Percentiles rank a stretch among this genome's conserved stretches.
These are phyloP conservation scores for Oncorhynchus nerka DNA, from an alignment of 2,113 vertebrate species.

Conservation along the genomic window DNA sequence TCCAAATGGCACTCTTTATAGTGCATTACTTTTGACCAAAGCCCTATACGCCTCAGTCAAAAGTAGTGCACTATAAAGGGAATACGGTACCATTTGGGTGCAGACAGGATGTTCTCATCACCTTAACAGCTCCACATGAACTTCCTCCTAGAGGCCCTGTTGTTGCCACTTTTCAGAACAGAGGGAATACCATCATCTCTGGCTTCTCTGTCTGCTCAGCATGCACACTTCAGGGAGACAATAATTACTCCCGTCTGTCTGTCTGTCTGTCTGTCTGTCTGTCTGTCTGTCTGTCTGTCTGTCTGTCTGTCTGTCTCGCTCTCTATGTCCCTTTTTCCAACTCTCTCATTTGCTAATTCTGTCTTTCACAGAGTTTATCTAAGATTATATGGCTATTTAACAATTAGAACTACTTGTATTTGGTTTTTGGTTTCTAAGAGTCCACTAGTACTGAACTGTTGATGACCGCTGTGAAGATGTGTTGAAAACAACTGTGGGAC, in stretches of 20 bases:
- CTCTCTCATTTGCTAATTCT: not conserved
- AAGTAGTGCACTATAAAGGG: too few relatives aligned
- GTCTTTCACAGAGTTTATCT: not conserved
- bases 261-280: not conserved
- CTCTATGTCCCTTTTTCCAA: not conserved
- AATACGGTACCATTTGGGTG: too few relatives aligned
- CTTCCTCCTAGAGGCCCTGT: conserved; percentile 21
- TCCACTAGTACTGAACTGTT: not conserved
- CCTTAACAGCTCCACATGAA: not conserved
- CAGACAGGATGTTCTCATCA: conserved; percentile 8
- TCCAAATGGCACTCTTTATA: too few relatives aligned
- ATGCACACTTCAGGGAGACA: not conserved
- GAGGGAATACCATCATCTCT: conserved; percentile 18
- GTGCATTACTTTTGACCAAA: too few relatives aligned
- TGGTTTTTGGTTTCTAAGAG: not conserved
- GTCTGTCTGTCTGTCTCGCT: not conserved
- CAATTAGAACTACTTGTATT: not conserved
- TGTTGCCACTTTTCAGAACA: not conserved
- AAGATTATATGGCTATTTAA: not conserved
- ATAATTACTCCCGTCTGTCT: not conserved
- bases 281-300: not conserved
- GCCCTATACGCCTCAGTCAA: too few relatives aligned
- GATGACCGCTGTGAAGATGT: not conserved
- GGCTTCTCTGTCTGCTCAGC: conserved; percentile 23
- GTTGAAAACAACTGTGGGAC: not conserved